phyloP scores from a whole-genome alignment of 2,113 vertebrate genomes.

The Dasyprocta punctata region DNA sequence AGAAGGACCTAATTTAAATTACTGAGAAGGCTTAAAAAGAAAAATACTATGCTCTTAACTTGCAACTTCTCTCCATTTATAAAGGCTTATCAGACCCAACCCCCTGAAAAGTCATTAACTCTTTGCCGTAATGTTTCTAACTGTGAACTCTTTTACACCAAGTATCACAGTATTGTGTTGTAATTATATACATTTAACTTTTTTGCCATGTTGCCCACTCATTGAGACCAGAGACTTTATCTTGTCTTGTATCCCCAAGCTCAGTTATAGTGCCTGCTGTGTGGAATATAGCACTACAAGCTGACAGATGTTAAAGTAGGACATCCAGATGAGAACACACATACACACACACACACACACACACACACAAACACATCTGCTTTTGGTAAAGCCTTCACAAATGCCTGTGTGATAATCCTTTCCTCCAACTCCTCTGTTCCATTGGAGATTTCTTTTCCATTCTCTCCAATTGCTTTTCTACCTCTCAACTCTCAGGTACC shows the following conservation, averaged over 20 bases:
- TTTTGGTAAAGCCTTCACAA: not conserved
- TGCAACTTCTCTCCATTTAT: not conserved
- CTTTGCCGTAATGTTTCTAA: not conserved
- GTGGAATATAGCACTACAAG: not conserved
- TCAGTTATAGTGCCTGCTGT: not conserved
- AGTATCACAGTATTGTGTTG: not conserved
- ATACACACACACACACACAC: no score
- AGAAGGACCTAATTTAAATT: slow-evolving; percentile 51
- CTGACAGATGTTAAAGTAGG: not conserved
- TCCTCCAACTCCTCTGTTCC: not conserved
- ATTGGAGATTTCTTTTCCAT: not conserved
- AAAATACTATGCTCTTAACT: not conserved
- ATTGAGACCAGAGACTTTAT: not conserved
- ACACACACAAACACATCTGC: no score
- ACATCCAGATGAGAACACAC: not conserved
- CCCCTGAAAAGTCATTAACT: not conserved
- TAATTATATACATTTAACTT: not conserved
- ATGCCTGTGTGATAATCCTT: not conserved
- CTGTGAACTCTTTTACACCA: not conserved
- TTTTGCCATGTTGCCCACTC: not conserved
- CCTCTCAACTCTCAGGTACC: not conserved
- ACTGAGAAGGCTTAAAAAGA: not conserved
- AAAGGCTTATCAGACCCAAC: not conserved
- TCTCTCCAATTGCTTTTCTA: not conserved
- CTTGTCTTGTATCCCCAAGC: not conserved